phyloP scores from a whole-genome alignment of 2,113 vertebrate species.

The Rhinolophus sinicus region DNA sequence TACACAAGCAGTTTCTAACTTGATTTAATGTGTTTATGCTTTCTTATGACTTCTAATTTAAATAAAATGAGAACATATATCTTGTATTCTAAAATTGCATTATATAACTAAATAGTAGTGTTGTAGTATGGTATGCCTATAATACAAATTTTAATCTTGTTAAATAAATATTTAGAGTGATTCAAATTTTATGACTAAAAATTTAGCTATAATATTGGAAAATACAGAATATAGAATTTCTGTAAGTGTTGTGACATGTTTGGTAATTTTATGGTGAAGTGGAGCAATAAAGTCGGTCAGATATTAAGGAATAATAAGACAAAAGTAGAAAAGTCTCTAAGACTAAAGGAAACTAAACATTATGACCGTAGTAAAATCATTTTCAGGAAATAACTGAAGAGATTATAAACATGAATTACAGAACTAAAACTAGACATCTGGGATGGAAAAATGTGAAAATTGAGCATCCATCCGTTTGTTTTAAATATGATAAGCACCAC shows the following conservation, averaged over 20 bases:
- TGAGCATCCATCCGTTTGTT: background rate
- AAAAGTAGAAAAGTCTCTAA: constrained; percentile 3
- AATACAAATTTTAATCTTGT: background rate
- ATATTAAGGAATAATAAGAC: background rate
- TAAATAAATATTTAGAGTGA: background rate
- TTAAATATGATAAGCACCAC: background rate
- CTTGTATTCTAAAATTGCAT: background rate
- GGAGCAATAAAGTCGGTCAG: background rate
- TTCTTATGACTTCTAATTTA: background rate
- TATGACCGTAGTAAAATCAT: background rate
- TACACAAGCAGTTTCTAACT: background rate
- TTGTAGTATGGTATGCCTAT: background rate
- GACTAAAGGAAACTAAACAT: background rate
- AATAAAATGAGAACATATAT: background rate
- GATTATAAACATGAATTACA: background rate
- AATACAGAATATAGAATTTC: background rate
- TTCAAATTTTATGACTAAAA: background rate
- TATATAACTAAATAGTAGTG: background rate
- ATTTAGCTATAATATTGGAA: background rate
- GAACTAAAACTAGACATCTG: background rate
- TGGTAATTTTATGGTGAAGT: background rate
- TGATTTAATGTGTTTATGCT: background rate
- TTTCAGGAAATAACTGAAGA: background rate
- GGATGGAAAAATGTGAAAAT: background rate
- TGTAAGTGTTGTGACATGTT: background rate